phyloP scores from a whole-genome alignment of 1,140 invertebrate species.

The Bombus turneri region DNA sequence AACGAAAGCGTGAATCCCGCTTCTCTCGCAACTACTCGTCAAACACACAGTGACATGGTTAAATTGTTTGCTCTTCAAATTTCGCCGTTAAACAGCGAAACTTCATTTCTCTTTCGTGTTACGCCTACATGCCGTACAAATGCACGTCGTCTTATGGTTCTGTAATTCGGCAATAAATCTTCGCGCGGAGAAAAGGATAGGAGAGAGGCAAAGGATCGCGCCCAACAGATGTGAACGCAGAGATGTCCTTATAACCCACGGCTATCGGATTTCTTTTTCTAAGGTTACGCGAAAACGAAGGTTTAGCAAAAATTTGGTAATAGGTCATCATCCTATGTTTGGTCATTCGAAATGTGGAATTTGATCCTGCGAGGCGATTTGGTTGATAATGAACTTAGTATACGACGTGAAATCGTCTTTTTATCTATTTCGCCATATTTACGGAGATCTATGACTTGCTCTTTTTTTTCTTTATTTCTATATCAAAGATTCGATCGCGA shows the following conservation, averaged over 20 bases:
- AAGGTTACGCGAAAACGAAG: conserved; percentile 36
- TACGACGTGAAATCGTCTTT: background rate
- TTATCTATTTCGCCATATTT: background rate
- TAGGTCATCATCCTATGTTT: conserved; percentile 15
- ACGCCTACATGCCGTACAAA: background rate
- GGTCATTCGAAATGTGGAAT: background rate
- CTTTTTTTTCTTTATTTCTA: too few species aligned
- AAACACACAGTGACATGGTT: background rate
- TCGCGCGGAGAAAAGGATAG: background rate
- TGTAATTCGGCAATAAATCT: conserved; percentile 33
- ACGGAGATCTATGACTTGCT: background rate
- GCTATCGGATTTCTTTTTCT: conserved; percentile 3
- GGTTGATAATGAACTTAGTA: background rate
- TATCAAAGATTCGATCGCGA: background rate
- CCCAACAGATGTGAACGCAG: background rate
- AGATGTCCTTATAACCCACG: background rate
- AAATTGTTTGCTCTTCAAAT: background rate
- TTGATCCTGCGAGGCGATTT: background rate
- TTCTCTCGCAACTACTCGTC: background rate
- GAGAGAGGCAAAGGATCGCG: background rate
- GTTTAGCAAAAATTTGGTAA: conserved; percentile 46
- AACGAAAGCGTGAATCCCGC: background rate
- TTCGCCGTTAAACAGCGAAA: background rate
- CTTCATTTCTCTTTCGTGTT: conserved; percentile 5
- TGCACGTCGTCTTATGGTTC: too few species aligned